Evolutionary conservation across 2,797 vertebrate genomes (phyloP).

Genomic region (Xenentodon cancila): DNA sequence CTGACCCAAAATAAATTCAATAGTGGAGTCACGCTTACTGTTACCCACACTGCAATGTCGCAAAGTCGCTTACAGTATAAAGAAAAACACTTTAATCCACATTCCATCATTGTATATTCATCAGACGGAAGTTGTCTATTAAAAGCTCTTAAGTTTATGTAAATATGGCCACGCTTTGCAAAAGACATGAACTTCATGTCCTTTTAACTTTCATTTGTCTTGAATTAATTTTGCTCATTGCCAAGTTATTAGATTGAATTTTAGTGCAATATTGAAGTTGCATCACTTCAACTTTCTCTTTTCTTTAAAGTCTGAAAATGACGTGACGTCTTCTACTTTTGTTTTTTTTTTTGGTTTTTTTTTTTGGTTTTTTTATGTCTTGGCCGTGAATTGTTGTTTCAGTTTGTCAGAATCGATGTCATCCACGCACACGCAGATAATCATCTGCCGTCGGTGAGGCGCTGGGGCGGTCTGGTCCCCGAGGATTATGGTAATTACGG

Average conservation of each 20-base stretch:
- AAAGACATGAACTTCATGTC: neutral
- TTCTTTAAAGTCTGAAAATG: neutral
- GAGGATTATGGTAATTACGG: conserved; percentile 11
- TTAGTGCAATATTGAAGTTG: conserved; percentile 60
- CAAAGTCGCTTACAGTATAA: neutral
- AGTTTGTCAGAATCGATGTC: conserved; percentile 19
- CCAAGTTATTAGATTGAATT: conserved; percentile 38
- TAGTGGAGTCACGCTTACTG: neutral
- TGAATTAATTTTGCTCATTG: conserved; percentile 2
- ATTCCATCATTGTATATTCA: conserved; percentile 5
- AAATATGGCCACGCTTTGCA: neutral
- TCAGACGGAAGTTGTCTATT: neutral
- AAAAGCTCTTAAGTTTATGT: neutral
- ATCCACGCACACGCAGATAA: conserved; percentile 1
- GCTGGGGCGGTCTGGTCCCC: neutral
- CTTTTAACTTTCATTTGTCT: conserved; percentile 12
- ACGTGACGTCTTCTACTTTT: neutral
- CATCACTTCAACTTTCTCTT: conserved; percentile 18
- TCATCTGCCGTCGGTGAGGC: neutral
- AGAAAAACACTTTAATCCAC: conserved; percentile 1
- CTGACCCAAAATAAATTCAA: neutral
- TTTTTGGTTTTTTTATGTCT: conserved; percentile 6
- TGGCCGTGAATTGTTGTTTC: conserved; percentile 16
- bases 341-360: too few species aligned
- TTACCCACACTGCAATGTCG: too few species aligned